Evolutionary conservation across 23 tunicate genomes (phyloP).

Genomic region (Oikopleura albicans): DNA sequence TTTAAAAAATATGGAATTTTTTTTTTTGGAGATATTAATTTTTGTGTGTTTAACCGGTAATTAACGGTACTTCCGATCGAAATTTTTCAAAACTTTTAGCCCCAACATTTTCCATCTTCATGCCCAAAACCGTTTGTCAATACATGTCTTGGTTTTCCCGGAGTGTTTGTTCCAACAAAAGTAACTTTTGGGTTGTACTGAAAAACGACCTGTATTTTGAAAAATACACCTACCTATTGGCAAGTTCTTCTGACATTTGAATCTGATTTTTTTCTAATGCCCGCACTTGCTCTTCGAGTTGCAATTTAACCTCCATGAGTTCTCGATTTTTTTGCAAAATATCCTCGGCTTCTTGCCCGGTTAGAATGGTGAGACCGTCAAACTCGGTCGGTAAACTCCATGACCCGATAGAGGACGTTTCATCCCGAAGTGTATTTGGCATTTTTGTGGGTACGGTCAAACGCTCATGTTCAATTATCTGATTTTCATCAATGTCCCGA

Average conservation of each 20-base stretch:
- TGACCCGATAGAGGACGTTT: not conserved
- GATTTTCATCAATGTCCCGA: not conserved
- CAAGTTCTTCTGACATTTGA: constrained; percentile 16
- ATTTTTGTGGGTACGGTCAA: not conserved
- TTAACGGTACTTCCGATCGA: too few relatives aligned
- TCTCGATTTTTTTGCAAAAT: not conserved
- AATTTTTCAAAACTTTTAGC: too few relatives aligned
- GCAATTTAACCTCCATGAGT: not conserved
- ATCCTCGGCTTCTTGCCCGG: not conserved
- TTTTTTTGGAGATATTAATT: too few relatives aligned
- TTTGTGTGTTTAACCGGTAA: too few relatives aligned
- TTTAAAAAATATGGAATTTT: too few relatives aligned
- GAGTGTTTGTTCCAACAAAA: too few relatives aligned
- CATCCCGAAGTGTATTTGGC: not conserved
- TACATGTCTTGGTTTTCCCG: too few relatives aligned
- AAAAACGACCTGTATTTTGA: not conserved
- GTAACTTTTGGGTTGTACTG: too few relatives aligned
- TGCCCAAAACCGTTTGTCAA: too few relatives aligned
- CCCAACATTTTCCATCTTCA: too few relatives aligned
- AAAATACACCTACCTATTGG: not conserved
- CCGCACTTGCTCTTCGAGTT: not conserved
- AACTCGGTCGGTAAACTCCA: constrained; percentile 12
- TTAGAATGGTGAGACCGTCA: not conserved
- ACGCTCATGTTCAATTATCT: not conserved
- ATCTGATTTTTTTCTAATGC: constrained; percentile 12